phyloP scores from a whole-genome alignment of 1,140 invertebrate species.

The Platorchestia sp. region DNA sequence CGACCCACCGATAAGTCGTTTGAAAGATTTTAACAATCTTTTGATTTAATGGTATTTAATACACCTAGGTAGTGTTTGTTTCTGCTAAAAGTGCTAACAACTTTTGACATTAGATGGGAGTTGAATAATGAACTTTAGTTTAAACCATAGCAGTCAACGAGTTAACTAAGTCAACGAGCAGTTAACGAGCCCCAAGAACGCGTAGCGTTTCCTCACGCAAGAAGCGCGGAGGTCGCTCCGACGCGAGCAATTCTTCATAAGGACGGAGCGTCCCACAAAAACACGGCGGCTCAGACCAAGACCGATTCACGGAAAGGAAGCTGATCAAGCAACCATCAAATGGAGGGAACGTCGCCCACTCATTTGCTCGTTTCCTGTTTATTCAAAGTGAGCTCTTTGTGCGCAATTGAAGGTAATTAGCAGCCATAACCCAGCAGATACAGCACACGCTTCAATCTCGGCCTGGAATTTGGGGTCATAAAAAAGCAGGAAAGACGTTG shows the following conservation, averaged over 20 bases:
- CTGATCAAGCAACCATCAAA: conserved; percentile 24
- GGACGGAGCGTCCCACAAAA: neutral
- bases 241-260: neutral
- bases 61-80: too few species aligned
- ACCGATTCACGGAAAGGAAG: conserved; percentile 20
- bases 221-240: too few species aligned
- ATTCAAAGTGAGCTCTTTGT: neutral
- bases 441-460: neutral
- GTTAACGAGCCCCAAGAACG: neutral
- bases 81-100: too few species aligned
- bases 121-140: too few species aligned
- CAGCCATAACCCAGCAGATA: neutral
- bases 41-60: too few species aligned
- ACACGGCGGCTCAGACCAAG: neutral
- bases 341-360: neutral
- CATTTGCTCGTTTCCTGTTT: conserved; percentile 1
- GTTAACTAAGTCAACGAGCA: too few species aligned
- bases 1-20: too few species aligned
- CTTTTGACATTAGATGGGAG: too few species aligned
- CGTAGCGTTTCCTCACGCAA: neutral
- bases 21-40: too few species aligned
- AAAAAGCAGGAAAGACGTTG: neutral
- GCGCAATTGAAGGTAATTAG: neutral
- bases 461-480: neutral
- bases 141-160: too few species aligned